Evolutionary conservation across 2,797 vertebrate species (phyloP).

Genomic region (Onychomys leucogaster): DNA sequence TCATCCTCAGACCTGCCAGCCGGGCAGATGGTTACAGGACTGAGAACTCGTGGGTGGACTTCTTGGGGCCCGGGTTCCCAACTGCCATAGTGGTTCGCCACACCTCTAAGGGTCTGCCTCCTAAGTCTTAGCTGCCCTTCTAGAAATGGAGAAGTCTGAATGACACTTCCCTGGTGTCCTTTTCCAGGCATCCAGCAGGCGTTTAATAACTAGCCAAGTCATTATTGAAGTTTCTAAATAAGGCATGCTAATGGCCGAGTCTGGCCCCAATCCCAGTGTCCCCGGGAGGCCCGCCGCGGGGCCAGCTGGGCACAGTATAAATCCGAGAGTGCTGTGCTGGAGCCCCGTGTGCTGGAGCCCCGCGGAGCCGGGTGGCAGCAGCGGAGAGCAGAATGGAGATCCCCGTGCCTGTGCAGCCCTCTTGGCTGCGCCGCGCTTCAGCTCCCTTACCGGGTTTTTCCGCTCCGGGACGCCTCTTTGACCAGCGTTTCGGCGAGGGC

Average conservation of each 20-base stretch:
- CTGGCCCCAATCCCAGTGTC: slow-evolving; percentile 76
- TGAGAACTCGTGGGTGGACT: neutral
- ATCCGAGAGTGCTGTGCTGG: neutral
- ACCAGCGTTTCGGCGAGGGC: slow-evolving; percentile 86
- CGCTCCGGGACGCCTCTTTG: slow-evolving; percentile 83
- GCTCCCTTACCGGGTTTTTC: slow-evolving; percentile 72
- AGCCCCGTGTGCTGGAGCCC: slow-evolving; percentile 17
- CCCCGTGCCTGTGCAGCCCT: slow-evolving; percentile 84
- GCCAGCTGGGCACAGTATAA: slow-evolving; percentile 74
- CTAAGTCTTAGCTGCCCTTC: slow-evolving; percentile 61
- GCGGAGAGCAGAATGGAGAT: slow-evolving; percentile 77
- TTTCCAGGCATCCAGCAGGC: slow-evolving; percentile 66
- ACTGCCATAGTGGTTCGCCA: neutral
- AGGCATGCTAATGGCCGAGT: slow-evolving; percentile 66
- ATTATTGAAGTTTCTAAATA: slow-evolving; percentile 82
- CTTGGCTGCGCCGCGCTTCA: slow-evolving; percentile 85
- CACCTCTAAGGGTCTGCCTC: neutral
- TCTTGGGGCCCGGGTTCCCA: neutral
- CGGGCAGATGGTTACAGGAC: slow-evolving; percentile 1
- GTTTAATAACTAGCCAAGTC: slow-evolving; percentile 76
- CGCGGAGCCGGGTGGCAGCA: neutral
- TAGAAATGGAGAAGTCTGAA: slow-evolving; percentile 2
- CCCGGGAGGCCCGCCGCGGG: slow-evolving; percentile 58
- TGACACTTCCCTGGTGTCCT: slow-evolving; percentile 32
- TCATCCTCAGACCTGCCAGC: slow-evolving; percentile 61